A percentile compares a stretch with the other conserved stretches of the same genome.
Evolutionary conservation across 2,888 invertebrate genomes (phyloP).

Genomic region (Macrosoma leucophasiata): DNA sequence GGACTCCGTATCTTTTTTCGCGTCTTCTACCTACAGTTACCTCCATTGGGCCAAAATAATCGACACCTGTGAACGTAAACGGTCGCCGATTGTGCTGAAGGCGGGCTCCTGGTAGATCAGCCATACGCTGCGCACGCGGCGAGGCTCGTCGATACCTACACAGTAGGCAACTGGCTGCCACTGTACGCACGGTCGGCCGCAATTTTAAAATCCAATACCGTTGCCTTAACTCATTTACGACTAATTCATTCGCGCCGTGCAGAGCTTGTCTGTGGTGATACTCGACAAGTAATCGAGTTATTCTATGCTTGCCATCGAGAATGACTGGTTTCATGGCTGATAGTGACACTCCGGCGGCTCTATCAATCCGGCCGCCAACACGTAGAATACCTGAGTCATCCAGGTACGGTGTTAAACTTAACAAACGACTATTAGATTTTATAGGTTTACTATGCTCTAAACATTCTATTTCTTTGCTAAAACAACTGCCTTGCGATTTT

Average conservation of each 20-base stretch:
- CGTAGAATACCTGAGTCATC: conserved; percentile 4
- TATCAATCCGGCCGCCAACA: conserved; percentile 7
- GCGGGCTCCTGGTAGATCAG: too few species aligned
- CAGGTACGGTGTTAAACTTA: conserved; percentile 6
- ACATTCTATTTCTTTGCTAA: conserved; percentile 1
- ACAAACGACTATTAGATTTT: conserved; percentile 2
- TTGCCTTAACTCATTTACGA: conserved; percentile 16
- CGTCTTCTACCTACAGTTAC: conserved; percentile 16
- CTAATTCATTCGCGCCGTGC: conserved; percentile 10
- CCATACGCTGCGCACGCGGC: conserved; percentile 15
- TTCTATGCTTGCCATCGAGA: conserved; percentile 1
- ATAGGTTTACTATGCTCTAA: conserved; percentile 2
- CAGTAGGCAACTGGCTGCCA: conserved; percentile 11
- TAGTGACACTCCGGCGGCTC: background rate
- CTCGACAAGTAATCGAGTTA: background rate
- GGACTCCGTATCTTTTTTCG: conserved; percentile 16
- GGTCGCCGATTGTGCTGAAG: too few species aligned
- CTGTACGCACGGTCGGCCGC: conserved; percentile 16
- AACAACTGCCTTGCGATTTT: conserved; percentile 1
- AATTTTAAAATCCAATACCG: conserved; percentile 17
- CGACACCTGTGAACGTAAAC: conserved; percentile 16
- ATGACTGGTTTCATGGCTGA: conserved; percentile 1
- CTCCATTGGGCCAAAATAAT: conserved; percentile 20
- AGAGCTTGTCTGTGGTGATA: conserved; percentile 3
- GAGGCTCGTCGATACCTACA: conserved; percentile 12